Percentiles rank a stretch among this genome's conserved stretches.
phyloP scores from a whole-genome alignment of 2,888 invertebrate species.

The Lasioglossum malachurum region DNA sequence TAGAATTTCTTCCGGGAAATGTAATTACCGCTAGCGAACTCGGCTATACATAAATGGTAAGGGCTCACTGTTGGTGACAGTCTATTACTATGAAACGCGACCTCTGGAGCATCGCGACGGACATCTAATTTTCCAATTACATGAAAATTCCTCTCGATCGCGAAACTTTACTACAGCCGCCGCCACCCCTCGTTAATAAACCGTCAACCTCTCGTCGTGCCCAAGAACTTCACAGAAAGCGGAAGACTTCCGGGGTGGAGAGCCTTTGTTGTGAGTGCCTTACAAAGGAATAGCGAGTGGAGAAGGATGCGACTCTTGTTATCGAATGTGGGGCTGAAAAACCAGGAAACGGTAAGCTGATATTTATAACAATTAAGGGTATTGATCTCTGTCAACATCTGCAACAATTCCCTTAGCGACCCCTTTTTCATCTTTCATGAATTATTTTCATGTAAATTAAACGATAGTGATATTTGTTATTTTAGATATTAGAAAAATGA shows the following conservation, averaged over 20 bases:
- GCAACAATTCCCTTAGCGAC: background rate
- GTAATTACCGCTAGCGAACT: background rate
- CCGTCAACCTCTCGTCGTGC: background rate
- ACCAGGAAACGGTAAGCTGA: background rate
- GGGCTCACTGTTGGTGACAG: background rate
- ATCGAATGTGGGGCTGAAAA: background rate
- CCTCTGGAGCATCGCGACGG: background rate
- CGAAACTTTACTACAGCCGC: background rate
- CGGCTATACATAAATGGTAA: background rate
- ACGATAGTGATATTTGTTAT: no score
- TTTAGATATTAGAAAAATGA: no score
- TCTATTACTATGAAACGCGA: background rate
- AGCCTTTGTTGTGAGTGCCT: background rate
- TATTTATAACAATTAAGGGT: background rate
- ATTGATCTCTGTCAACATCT: background rate
- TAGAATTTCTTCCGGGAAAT: background rate
- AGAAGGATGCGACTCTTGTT: background rate
- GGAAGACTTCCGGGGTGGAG: background rate
- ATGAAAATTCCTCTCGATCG: conserved; percentile 1
- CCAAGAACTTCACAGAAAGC: background rate
- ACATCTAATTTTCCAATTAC: conserved; percentile 7
- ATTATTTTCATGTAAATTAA: no score
- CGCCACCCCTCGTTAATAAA: background rate
- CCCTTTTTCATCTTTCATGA: no score
- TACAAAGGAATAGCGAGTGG: background rate